Conservation (phyloP, 2,113 vertebrate genomes). For the Manacus vitellinus region DNA sequence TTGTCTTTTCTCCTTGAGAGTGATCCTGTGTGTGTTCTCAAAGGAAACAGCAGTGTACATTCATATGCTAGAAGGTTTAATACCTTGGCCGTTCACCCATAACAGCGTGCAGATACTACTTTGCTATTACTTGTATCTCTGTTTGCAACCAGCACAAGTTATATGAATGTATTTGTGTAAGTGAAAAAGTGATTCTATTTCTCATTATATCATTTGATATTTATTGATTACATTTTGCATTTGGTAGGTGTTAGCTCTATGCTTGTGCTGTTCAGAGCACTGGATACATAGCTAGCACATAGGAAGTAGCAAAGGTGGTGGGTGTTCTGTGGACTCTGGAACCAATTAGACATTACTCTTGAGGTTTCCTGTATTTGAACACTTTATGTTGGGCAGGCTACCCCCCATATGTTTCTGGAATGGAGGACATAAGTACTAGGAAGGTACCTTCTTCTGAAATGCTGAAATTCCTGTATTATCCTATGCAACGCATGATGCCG, state of each 20-base stretch:
- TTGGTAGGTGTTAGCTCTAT: background rate
- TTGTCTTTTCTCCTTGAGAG: too few species aligned
- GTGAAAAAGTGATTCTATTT: background rate
- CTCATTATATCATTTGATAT: background rate
- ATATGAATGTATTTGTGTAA: background rate
- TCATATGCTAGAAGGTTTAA: background rate
- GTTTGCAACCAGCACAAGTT: background rate
- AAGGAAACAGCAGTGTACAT: background rate
- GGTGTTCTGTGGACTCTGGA: background rate
- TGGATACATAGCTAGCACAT: background rate
- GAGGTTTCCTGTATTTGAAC: background rate
- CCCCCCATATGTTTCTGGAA: background rate
- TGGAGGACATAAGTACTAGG: background rate
- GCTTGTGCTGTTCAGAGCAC: background rate
- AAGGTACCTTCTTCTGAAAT: background rate
- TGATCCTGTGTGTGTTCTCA: too few species aligned
- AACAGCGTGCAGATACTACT: background rate
- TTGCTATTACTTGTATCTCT: background rate
- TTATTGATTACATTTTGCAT: background rate
- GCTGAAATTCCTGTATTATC: background rate
- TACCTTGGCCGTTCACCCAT: background rate
- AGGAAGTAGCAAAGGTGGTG: background rate
- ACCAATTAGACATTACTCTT: background rate
- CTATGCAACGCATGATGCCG: background rate
- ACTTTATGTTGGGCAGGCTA: background rate